A percentile compares a stretch with the other conserved stretches of the same genome.
phyloP scores from a whole-genome alignment of 92 coral and sea anemone species.

The Plumapathes pennacea region DNA sequence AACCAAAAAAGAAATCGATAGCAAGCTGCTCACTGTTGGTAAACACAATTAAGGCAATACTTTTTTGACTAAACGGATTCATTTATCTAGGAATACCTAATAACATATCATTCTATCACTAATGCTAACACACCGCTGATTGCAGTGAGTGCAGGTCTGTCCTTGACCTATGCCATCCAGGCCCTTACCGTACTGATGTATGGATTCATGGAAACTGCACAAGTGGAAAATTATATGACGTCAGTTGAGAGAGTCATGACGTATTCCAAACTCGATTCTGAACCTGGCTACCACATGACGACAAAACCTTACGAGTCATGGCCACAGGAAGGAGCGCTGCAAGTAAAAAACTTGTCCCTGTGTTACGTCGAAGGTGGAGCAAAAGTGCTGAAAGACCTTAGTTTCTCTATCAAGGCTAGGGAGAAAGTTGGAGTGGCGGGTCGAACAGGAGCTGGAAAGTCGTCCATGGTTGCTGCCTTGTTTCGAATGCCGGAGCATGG shows the following conservation, averaged over 20 bases:
- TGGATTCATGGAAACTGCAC: slow-evolving; percentile 62
- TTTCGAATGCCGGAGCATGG: slow-evolving; percentile 82
- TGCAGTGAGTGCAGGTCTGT: slow-evolving; percentile 60
- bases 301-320: slow-evolving; percentile 78
- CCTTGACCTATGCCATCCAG: slow-evolving; percentile 74
- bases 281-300: slow-evolving; percentile 71
- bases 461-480: slow-evolving; percentile 61
- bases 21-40: too few relatives aligned
- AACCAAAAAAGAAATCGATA: too few relatives aligned
- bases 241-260: slow-evolving; percentile 68
- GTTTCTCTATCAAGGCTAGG: slow-evolving; percentile 50
- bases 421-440: slow-evolving; percentile 92
- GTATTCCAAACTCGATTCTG: slow-evolving; percentile 60
- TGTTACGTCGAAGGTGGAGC: slow-evolving; percentile 51
- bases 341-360: slow-evolving; percentile 53
- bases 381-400: slow-evolving; percentile 62
- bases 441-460: slow-evolving; percentile 79
- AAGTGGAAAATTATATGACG: slow-evolving; percentile 77
- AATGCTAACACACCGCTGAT: too few relatives aligned
- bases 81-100: too few relatives aligned
- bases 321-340: slow-evolving; percentile 74
- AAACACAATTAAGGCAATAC: too few relatives aligned
- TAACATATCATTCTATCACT: too few relatives aligned
- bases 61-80: too few relatives aligned
- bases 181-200: slow-evolving; percentile 70